These are phyloP conservation scores for Orthonyx spaldingii DNA, from an alignment of 2,113 vertebrate genomes.

Conservation along the genomic window DNA sequence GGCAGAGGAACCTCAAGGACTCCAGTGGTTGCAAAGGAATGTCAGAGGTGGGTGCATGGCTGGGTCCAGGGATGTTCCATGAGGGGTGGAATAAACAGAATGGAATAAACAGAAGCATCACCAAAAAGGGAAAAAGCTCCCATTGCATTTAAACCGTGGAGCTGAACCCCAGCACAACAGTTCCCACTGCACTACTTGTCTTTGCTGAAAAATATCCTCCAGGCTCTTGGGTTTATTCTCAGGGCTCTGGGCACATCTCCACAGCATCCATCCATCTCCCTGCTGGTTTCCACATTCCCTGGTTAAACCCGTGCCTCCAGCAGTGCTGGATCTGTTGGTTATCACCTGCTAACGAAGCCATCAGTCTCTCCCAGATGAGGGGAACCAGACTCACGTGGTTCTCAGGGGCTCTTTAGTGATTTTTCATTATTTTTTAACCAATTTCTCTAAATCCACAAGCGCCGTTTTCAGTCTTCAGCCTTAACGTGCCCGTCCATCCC, in stretches of 20 bases:
- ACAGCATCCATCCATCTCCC: neutral
- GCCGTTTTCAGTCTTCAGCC: neutral
- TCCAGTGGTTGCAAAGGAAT: neutral
- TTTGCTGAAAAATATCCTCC: neutral
- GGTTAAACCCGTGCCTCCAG: neutral
- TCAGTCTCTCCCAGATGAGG: neutral
- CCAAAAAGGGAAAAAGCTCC: neutral
- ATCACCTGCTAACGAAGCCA: fast-evolving
- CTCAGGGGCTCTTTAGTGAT: neutral
- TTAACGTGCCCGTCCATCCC: neutral
- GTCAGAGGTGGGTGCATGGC: fast-evolving
- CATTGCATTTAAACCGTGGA: neutral
- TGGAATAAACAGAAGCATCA: neutral
- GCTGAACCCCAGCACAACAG: neutral
- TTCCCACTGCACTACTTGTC: neutral
- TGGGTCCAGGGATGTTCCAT: neutral
- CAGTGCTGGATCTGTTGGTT: fast-evolving
- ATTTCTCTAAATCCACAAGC: neutral
- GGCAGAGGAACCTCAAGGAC: neutral
- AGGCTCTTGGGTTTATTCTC: neutral
- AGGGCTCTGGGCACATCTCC: neutral
- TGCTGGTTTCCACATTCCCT: neutral
- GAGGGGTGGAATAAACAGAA: fast-evolving
- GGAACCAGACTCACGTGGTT: fast-evolving
- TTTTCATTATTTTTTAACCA: neutral